Base-by-base conservation (phyloP, 2,888 invertebrate genomes). In the Platerodrilus igneus region DNA sequence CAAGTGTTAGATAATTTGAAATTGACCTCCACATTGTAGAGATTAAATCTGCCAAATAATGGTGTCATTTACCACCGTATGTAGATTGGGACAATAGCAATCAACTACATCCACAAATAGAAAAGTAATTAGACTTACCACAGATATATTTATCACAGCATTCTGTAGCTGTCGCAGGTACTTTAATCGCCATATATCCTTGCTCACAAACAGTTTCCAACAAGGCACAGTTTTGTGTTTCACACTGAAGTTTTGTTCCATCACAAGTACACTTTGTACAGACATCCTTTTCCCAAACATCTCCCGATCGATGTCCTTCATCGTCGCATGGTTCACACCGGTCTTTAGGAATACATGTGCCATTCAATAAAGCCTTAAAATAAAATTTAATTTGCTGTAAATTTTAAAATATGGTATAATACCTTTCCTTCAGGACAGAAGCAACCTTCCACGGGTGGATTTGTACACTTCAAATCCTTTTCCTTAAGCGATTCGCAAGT, bases 381-480 rank as follows among this genome's bases (percentile, higher is more conserved):
- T 7, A 26, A 37, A 34, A 41, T 20, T 16, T 22, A 10, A n/a
- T n/a, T n/a, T n/a, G n/a, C n/a, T n/a, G n/a, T n/a, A 22, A 26
- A 11, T 11, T 20, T 13, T 16, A 19, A n/a, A n/a, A n/a, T n/a
- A n/a, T n/a, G n/a, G n/a, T n/a, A n/a, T n/a, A n/a, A 42, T 53
- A 83, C 82, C 66, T 80, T 76, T 41, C 83, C 84, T 31, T 76
- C 68, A 0, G 89, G 84, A 67, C 93, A 93, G 74, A 83, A 87
- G 66, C 93, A 93, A 1, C 90, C 91, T 58, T 90, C 91, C 0
- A 75, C 73, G 0, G 64, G 59, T n/a, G 55, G 45, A 17, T 51
- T 47, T 15, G 42, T 35, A 28, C 60, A 62, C 18, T 31, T 15
- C 5, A 20, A 48, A 40, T 34, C 44, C 3, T 71, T 61, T 7